Evolutionary conservation across 2,888 invertebrate species (phyloP), one percentile per base, ranked within the genome.

Genomic region (Rhopalosiphum nymphaeae): DNA sequence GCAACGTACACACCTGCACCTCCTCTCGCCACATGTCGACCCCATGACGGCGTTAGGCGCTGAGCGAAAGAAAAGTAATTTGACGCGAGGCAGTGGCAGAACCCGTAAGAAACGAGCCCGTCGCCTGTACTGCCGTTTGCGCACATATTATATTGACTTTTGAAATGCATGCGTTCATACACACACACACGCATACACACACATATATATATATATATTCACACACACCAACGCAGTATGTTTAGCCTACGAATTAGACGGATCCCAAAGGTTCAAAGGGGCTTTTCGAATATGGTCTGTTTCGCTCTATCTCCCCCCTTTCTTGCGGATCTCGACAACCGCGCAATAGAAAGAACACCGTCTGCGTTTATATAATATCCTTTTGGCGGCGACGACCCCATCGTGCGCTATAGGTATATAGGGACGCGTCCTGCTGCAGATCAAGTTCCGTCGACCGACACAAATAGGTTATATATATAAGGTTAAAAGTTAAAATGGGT

Each of bases 31-130:
- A 78, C 21, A 78, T 21, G 78, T 78, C 56, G 56, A 89, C 89
- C 89, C 89, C 42, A 56, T 5, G 56, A 56, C 36, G 53, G 26
- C 88, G 57, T 89, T 89, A 44, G 89, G 89, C 89, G 36, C 88
- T 21, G 89, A 57, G 89, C 89, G 44, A 89, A 57, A 57, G 89
- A 89, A 89, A 89, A 89, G 44, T 89, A 89, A 89, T 89, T 89
- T 89, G 26, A 44, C 89, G 29, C 89, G 89, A 42, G 42, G 56
- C 56, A 57, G 9, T 16, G 57, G 56, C 57, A 44, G 42, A 42
- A 56, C 26, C 25, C n/a, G 11, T 10, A 57, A 44, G 89, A 44
- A 89, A 44, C 89, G 44, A 57, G 57, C 29, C 44, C 44, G 57
- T 44, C 44, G 89, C 4, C 36, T 21, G n/a, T 53, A 21, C 21